Evolutionary conservation across 2,888 invertebrate genomes (phyloP).

Genomic region (Drosophila macrospina): DNA sequence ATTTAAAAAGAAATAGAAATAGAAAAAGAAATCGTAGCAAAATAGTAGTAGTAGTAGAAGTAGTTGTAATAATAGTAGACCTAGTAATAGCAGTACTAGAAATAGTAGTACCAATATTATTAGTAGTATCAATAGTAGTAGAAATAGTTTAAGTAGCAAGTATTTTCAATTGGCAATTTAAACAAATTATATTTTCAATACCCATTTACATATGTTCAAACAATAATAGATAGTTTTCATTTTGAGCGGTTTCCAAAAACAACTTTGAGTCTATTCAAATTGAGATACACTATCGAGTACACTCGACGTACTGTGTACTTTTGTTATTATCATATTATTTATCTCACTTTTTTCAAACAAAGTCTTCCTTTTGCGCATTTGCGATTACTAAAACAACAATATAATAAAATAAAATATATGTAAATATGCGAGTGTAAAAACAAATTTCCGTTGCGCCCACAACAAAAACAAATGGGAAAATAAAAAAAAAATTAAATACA

Average conservation of each 20-base stretch:
- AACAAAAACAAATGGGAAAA: constrained; percentile 33
- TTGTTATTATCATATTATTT: constrained; percentile 6
- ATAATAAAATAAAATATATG: constrained; percentile 74
- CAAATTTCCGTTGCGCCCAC: constrained; percentile 70
- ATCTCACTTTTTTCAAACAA: constrained; percentile 27
- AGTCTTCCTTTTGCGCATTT: constrained; percentile 62
- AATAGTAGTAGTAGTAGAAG: no score
- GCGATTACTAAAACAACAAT: constrained; percentile 43
- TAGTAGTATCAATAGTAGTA: no score
- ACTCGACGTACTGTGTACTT: constrained; percentile 1
- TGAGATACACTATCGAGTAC: constrained; percentile 7
- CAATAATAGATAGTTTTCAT: background rate
- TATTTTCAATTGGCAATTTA: no score
- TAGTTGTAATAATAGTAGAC: no score
- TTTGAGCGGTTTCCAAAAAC: constrained; percentile 9
- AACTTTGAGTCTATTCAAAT: constrained; percentile 13
- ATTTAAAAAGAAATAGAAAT: no score
- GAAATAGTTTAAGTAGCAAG: no score
- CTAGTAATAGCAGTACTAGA: no score
- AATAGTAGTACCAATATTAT: no score
- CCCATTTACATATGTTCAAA: background rate
- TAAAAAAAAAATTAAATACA: constrained; percentile 19
- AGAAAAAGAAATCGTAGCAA: no score
- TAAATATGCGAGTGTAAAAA: constrained; percentile 60
- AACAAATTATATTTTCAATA: background rate